Evolutionary conservation across 2,888 invertebrate species (phyloP).

Genomic region (Tenodera sinensis): DNA sequence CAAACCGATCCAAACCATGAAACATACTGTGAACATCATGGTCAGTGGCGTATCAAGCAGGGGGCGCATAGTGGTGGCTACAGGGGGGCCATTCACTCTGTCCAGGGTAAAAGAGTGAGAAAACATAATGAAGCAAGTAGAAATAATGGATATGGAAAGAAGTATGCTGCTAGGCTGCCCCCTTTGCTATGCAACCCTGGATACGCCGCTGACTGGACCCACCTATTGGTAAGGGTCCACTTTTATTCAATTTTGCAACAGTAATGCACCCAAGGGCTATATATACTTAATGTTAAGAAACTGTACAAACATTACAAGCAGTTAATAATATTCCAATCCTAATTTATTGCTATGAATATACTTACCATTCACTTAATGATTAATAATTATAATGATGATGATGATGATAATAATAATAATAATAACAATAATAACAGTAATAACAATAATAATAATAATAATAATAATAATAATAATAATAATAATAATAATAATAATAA

Average conservation of each 20-base stretch:
- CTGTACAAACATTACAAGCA: neutral
- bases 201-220: slow-evolving; percentile 68
- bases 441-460: too few species aligned
- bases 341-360: too few species aligned
- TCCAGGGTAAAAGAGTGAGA: slow-evolving; percentile 32
- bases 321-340: neutral
- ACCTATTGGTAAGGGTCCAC: slow-evolving; percentile 58
- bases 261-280: neutral
- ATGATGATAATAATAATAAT: too few species aligned
- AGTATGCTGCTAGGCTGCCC: slow-evolving; percentile 44
- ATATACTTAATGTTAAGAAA: neutral
- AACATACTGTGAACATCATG: slow-evolving; percentile 41
- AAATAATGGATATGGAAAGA: slow-evolving; percentile 28
- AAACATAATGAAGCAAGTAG: slow-evolving; percentile 28
- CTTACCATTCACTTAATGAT: too few species aligned
- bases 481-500: too few species aligned
- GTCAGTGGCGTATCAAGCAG: slow-evolving; percentile 51
- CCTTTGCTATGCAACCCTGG: slow-evolving; percentile 62
- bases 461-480: too few species aligned
- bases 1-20: slow-evolving; percentile 32
- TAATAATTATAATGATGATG: too few species aligned
- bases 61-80: slow-evolving; percentile 27
- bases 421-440: too few species aligned
- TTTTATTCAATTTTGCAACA: neutral
- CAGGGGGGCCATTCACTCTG: neutral